A percentile compares a stretch with the other conserved stretches of the same genome.
These are phyloP conservation scores for Cantharis nigra DNA, from an alignment of 2,888 invertebrate species.

Conservation along the genomic window DNA sequence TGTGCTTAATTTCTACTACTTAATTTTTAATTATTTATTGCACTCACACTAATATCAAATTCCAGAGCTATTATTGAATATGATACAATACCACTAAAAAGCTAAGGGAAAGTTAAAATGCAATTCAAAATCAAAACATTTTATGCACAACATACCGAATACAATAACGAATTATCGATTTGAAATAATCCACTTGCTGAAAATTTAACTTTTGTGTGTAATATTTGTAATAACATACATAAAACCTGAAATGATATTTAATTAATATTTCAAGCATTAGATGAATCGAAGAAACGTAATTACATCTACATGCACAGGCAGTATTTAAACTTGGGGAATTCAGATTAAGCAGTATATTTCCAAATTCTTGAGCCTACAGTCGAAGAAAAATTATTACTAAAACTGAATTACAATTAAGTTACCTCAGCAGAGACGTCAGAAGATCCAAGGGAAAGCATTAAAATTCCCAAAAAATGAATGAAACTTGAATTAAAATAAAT, in stretches of 20 bases:
- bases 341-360: background rate
- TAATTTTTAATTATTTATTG: no score
- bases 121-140: background rate
- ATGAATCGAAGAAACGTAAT: background rate
- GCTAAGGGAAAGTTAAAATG: background rate
- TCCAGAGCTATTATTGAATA: no score
- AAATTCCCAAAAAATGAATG: no score
- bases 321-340: background rate
- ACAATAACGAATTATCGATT: background rate
- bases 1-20: no score
- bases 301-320: background rate
- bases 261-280: background rate
- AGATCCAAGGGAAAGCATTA: no score
- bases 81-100: background rate
- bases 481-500: no score
- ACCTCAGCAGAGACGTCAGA: no score
- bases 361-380: background rate
- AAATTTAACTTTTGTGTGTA: background rate
- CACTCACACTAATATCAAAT: no score
- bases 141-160: background rate
- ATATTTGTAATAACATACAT: background rate
- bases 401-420: no score
- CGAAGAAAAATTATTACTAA: background rate
- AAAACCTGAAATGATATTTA: background rate
- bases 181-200: background rate